phyloP scores from a whole-genome alignment of 2,888 invertebrate species.

The Euspilapteryx auroguttella region DNA sequence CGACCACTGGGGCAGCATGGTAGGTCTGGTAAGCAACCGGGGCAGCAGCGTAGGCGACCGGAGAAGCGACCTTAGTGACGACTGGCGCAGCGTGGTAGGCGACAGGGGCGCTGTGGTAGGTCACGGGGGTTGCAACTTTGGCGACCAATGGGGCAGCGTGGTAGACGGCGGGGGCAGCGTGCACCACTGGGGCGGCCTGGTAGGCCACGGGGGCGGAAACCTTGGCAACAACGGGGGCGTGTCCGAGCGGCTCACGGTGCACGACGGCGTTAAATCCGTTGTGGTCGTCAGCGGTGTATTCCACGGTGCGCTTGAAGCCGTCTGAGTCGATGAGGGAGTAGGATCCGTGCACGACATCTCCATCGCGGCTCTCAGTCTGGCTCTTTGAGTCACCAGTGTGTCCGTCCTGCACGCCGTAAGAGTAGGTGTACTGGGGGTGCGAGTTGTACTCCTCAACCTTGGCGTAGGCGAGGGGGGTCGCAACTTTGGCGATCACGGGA shows the following conservation, averaged over 20 bases:
- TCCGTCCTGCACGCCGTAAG: constrained; percentile 35
- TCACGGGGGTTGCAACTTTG: background rate
- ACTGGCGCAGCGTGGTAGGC: background rate
- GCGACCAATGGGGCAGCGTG: constrained; percentile 15
- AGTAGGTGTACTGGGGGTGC: constrained; percentile 29
- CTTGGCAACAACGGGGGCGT: constrained; percentile 15
- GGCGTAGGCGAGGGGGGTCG: constrained; percentile 6
- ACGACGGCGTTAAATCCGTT: constrained; percentile 58
- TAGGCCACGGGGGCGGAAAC: background rate
- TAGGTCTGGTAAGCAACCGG: background rate
- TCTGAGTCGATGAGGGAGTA: constrained; percentile 52
- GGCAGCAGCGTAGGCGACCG: constrained; percentile 6
- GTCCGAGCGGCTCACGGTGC: constrained; percentile 26
- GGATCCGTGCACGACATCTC: constrained; percentile 50
- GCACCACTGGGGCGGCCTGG: background rate
- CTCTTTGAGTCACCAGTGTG: constrained; percentile 39
- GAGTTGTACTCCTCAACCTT: constrained; percentile 20
- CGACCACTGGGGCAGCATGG: constrained; percentile 5
- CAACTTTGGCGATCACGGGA: constrained; percentile 1
- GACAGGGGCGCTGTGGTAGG: constrained; percentile 12
- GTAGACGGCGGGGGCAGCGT: background rate
- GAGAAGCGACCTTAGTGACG: constrained; percentile 13
- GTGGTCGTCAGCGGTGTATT: constrained; percentile 33
- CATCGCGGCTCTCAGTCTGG: constrained; percentile 46
- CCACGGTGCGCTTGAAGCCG: constrained; percentile 49